A percentile compares a stretch with the other conserved stretches of the same genome.
These are phyloP conservation scores for Silvanus unidentatus DNA, from an alignment of 2,888 invertebrate species.

Conservation along the genomic window DNA sequence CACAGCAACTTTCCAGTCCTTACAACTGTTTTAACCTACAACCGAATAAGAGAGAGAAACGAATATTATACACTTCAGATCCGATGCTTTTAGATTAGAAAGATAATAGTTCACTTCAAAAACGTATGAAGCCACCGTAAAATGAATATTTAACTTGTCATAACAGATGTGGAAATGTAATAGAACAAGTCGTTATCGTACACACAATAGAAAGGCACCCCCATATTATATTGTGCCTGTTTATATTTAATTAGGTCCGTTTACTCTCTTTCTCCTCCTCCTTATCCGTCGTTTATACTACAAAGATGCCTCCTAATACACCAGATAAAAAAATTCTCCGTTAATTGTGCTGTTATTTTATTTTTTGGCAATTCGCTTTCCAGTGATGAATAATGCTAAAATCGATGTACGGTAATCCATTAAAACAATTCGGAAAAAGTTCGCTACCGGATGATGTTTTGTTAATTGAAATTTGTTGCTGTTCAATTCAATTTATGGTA, in stretches of 20 bases:
- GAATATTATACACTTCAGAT: slow-evolving; percentile 2
- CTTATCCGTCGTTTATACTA: slow-evolving; percentile 10
- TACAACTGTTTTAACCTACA: too few species aligned
- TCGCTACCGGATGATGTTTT: too few species aligned
- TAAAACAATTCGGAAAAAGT: not conserved
- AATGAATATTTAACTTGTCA: slow-evolving; percentile 41
- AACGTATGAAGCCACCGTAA: slow-evolving; percentile 37
- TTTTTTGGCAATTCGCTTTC: not conserved
- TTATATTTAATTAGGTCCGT: slow-evolving; percentile 36
- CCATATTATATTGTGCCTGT: slow-evolving; percentile 28
- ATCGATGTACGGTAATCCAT: too few species aligned
- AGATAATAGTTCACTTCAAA: slow-evolving; percentile 29
- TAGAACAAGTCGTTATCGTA: slow-evolving; percentile 32
- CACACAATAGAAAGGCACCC: slow-evolving; percentile 29
- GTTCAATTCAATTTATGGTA: too few species aligned
- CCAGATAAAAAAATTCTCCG: slow-evolving; percentile 20
- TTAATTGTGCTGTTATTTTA: not conserved
- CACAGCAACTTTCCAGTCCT: too few species aligned
- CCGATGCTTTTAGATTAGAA: too few species aligned
- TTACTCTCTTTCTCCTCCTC: slow-evolving; percentile 14
- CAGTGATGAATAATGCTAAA: not conserved
- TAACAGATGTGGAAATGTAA: slow-evolving; percentile 37
- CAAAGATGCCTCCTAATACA: slow-evolving; percentile 19
- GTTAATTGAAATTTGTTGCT: too few species aligned
- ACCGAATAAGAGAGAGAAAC: not conserved